A percentile compares a stretch with the other conserved stretches of the same genome.
These are phyloP conservation scores for Halictus rubicundus DNA, from an alignment of 1,140 invertebrate genomes.

Conservation along the genomic window DNA sequence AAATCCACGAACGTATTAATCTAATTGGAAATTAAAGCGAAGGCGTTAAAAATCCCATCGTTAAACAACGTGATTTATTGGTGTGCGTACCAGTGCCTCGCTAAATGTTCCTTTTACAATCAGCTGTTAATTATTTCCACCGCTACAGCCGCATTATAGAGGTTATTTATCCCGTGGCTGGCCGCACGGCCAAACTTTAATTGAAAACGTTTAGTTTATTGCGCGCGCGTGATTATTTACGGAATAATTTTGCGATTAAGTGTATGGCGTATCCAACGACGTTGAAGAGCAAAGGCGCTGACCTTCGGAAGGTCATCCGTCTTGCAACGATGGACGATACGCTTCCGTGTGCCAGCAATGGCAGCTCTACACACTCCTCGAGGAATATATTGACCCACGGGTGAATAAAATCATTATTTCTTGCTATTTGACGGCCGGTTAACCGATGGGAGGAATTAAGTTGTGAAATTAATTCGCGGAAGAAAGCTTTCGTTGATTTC, in stretches of 20 bases:
- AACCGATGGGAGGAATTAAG: constrained; percentile 46
- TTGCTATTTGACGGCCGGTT: constrained; percentile 36
- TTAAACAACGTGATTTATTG: not conserved
- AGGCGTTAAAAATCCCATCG: too few relatives aligned
- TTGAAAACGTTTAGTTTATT: constrained; percentile 37
- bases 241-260: constrained; percentile 15
- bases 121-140: constrained; percentile 33
- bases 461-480: constrained; percentile 28
- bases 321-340: constrained; percentile 58
- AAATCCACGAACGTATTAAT: too few relatives aligned
- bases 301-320: constrained; percentile 70
- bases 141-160: not conserved
- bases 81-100: not conserved
- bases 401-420: constrained; percentile 56
- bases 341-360: constrained; percentile 66
- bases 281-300: constrained; percentile 63
- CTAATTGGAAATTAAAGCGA: too few relatives aligned
- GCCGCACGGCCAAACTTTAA: constrained; percentile 23
- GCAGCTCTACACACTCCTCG: constrained; percentile 12
- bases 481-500: not conserved
- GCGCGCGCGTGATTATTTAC: constrained; percentile 14
- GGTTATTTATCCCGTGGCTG: constrained; percentile 2
- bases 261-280: constrained; percentile 16
- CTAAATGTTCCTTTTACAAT: constrained; percentile 7
- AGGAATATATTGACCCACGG: constrained; percentile 48